A percentile compares a stretch with the other conserved stretches of the same genome.
phyloP scores from a whole-genome alignment of 1,140 invertebrate species.

The Zaprionus vittiger region DNA sequence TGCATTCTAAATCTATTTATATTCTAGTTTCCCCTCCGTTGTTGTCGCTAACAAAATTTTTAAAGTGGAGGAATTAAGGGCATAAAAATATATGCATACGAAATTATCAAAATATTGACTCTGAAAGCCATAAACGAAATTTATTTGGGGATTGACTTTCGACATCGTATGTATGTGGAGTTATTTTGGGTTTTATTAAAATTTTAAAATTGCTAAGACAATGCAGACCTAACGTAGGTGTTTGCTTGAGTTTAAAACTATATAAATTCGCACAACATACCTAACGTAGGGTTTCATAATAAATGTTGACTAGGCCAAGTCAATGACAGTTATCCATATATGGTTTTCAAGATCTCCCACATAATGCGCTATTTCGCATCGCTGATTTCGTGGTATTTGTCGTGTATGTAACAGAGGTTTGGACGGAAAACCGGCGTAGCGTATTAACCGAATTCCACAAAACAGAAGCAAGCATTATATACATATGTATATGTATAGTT shows the following conservation, averaged over 20 bases:
- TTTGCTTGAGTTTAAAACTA: neutral
- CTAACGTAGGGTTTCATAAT: neutral
- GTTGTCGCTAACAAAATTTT: neutral
- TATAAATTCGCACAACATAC: neutral
- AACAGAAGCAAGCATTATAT: neutral
- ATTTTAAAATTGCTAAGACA: neutral
- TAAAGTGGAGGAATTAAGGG: neutral
- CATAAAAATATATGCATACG: slow-evolving; percentile 1
- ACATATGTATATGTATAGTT: neutral
- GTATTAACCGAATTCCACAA: slow-evolving; percentile 6
- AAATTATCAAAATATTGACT: neutral
- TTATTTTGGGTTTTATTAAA: neutral
- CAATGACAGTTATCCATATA: slow-evolving; percentile 1
- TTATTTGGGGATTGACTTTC: neutral
- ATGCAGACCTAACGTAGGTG: neutral
- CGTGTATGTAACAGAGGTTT: slow-evolving; percentile 13
- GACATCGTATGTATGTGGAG: neutral
- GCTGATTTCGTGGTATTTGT: slow-evolving; percentile 12
- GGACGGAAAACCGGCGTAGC: slow-evolving; percentile 12
- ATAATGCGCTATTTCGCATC: slow-evolving; percentile 5
- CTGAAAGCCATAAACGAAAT: neutral
- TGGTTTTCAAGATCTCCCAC: slow-evolving; percentile 27
- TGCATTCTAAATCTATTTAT: slow-evolving; percentile 21
- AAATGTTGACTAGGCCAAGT: neutral
- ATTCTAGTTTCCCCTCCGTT: slow-evolving; percentile 17